Percentiles rank a stretch among this genome's conserved stretches.
These are phyloP conservation scores for Orycteropus afer DNA, from an alignment of 2,113 vertebrate genomes.

Conservation along the genomic window DNA sequence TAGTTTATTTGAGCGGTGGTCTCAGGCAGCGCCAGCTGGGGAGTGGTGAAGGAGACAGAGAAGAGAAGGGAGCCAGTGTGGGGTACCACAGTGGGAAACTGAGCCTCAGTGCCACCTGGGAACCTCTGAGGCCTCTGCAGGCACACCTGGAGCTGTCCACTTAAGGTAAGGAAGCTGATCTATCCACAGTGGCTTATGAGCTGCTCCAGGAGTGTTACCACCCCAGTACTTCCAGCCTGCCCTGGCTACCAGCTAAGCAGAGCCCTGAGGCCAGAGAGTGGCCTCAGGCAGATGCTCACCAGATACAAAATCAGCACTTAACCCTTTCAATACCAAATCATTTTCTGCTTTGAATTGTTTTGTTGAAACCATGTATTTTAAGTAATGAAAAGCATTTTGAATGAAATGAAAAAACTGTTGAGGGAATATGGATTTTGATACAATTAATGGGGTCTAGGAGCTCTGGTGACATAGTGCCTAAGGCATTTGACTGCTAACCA, in stretches of 20 bases:
- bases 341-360: no score
- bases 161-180: background rate
- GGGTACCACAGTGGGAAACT: background rate
- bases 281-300: background rate
- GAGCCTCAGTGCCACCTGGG: background rate
- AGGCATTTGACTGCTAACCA: no score
- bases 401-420: no score
- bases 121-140: background rate
- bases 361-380: no score
- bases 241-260: background rate
- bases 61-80: background rate
- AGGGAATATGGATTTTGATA: no score
- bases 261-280: background rate
- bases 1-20: background rate
- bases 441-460: no score
- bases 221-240: background rate
- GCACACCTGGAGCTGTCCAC: background rate
- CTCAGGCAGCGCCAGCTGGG: background rate
- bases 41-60: background rate
- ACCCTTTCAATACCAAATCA: no score
- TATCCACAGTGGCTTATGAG: background rate
- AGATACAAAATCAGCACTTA: background rate
- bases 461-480: no score
- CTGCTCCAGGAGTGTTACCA: background rate
- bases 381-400: no score